These are phyloP conservation scores for Agrotis ipsilon DNA, from an alignment of 2,888 invertebrate genomes.

Conservation along the genomic window DNA sequence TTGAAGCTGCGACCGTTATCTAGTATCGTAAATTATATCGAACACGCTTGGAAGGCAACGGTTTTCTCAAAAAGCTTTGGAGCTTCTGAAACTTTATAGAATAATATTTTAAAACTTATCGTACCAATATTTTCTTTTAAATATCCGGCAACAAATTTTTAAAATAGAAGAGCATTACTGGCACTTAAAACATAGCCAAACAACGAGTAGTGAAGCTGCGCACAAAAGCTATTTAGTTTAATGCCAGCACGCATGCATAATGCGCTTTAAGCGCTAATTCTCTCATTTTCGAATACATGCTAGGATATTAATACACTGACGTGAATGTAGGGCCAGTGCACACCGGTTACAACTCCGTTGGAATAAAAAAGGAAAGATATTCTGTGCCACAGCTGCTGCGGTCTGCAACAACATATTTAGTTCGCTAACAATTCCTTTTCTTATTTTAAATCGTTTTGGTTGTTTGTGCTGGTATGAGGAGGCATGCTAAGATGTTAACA, in stretches of 20 bases:
- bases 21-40: conserved; percentile 47
- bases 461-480: conserved; percentile 20
- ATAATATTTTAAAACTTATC: conserved; percentile 40
- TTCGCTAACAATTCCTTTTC: conserved; percentile 53
- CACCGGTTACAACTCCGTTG: conserved; percentile 37
- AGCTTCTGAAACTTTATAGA: conserved; percentile 27
- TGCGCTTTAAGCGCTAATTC: conserved; percentile 59
- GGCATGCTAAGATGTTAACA: conserved; percentile 49
- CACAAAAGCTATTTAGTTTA: conserved; percentile 58
- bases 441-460: conserved; percentile 54
- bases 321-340: conserved; percentile 39
- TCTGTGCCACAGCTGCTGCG: conserved; percentile 54
- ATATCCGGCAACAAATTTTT: conserved; percentile 16
- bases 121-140: conserved; percentile 16
- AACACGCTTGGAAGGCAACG: conserved; percentile 31
- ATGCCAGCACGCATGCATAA: conserved; percentile 56
- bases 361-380: conserved; percentile 50
- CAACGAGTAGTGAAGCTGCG: conserved; percentile 31
- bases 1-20: conserved; percentile 42
- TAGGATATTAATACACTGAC: conserved; percentile 57
- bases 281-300: conserved; percentile 59
- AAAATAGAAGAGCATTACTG: conserved; percentile 20
- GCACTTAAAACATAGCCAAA: conserved; percentile 33
- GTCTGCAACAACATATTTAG: conserved; percentile 49
- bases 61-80: conserved; percentile 22